Evolutionary conservation across 2,113 vertebrate genomes (phyloP).

Genomic region (Orientallactaga bullata): DNA sequence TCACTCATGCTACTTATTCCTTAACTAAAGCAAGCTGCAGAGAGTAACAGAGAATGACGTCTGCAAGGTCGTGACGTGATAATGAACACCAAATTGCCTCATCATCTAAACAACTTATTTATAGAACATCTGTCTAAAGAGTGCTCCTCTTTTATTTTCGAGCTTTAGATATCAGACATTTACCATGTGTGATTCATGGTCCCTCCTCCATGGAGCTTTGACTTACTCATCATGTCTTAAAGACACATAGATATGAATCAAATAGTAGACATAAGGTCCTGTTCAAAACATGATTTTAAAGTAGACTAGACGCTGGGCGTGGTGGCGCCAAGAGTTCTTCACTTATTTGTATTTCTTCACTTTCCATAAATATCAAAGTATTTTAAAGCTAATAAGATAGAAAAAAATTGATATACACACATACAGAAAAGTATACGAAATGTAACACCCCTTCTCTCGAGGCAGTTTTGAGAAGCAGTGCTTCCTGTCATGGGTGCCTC

Average conservation of each 20-base stretch:
- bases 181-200: neutral
- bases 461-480: too few species aligned
- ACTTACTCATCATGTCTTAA: neutral
- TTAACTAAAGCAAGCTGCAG: neutral
- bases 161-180: neutral
- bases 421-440: neutral
- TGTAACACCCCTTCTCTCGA: neutral
- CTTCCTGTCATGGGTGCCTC: neutral
- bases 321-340: too few species aligned
- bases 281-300: constrained; percentile 37
- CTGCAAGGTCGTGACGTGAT: neutral
- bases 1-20: neutral
- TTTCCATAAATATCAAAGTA: neutral
- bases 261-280: neutral
- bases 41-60: neutral
- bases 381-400: neutral
- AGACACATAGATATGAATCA: constrained; percentile 19
- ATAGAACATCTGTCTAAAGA: neutral
- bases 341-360: neutral
- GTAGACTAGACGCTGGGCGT: neutral
- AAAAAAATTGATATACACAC: neutral
- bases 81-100: neutral
- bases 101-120: neutral
- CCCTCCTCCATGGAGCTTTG: constrained; percentile 3
- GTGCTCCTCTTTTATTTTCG: neutral